Evolutionary conservation across 2,113 vertebrate species (phyloP).

Genomic region (Pandion haliaetus): DNA sequence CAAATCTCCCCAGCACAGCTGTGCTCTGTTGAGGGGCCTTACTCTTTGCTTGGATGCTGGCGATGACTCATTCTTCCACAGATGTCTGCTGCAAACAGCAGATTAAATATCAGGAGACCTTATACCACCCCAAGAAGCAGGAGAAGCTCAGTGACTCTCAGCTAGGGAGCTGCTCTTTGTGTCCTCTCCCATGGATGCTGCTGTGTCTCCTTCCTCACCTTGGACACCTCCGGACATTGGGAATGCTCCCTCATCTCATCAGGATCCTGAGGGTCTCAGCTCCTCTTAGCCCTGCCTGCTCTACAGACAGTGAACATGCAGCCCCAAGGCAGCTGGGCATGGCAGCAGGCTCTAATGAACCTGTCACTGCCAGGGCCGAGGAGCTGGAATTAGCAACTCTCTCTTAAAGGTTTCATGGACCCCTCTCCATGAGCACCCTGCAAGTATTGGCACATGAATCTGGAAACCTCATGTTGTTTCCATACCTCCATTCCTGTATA

Average conservation of each 20-base stretch:
- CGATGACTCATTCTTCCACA: accelerated
- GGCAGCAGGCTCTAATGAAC: not conserved
- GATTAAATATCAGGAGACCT: not conserved
- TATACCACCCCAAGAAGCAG: not conserved
- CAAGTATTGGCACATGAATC: accelerated
- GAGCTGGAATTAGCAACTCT: not conserved
- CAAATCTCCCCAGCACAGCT: not conserved
- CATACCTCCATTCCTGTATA: not conserved
- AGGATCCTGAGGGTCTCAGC: not conserved
- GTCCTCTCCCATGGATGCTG: not conserved
- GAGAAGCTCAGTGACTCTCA: not conserved
- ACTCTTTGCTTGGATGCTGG: not conserved
- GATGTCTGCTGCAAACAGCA: not conserved
- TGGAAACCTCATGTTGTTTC: not conserved
- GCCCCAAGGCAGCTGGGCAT: not conserved
- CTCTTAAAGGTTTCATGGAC: not conserved
- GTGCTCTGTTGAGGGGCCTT: not conserved
- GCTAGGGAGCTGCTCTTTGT: not conserved
- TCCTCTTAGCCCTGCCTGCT: not conserved
- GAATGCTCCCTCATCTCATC: accelerated
- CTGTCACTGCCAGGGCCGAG: accelerated
- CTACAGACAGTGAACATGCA: not conserved
- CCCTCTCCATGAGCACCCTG: not conserved
- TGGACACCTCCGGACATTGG: accelerated
- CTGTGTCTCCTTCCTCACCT: not conserved